Base-by-base conservation (phyloP, 2,888 invertebrate genomes). In the Julus scanicus region DNA sequence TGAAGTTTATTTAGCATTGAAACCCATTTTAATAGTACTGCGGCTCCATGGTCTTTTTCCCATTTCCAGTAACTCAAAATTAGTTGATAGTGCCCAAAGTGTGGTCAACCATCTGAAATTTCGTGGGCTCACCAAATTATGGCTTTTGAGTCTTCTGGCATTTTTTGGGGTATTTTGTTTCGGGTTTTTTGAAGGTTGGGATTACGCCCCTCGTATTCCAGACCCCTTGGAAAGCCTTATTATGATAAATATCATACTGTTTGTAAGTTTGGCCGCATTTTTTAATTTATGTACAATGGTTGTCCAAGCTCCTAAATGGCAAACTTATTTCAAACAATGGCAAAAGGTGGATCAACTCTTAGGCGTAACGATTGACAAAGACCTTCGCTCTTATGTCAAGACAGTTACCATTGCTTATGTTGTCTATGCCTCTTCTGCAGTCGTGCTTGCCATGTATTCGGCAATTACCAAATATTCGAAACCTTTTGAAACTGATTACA, bases 221-320 rank as follows among this genome's bases (percentile, higher is more conserved):
- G 80, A 80, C 37, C 80, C 80, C 13, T 29, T 80, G 80, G 80
- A 80, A 29, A 37, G 80, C 15, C 80, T 80, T 11, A 80, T 80
- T 5, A 80, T 80, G 80, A 80, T 80, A 37, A 37, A 80, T 37
- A 80, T 80, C 37, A 80, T 80, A 13, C 4, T 80, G 13, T 11
- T 80, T 2, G 37, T 80, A 0, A 80, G 80, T 13, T 3, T 80
- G 15, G 37, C 80, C 13, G 37, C 80, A 13, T 80, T 80, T 37
- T 37, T 80, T 37, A 80, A 80, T 37, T 15, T 80, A 2, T 80
- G 37, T 37, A 80, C 37, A 2, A 80, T 80, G 80, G 29, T 37
- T 13, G 37, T 15, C 13, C 80, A 80, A 80, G 37, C 15, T 13
- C 80, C 80, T 3, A 80, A 80, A 13, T 80, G 80, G 80, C 80